Base-by-base conservation (phyloP, 1,140 invertebrate species). In the Neuroterus valhalla region DNA sequence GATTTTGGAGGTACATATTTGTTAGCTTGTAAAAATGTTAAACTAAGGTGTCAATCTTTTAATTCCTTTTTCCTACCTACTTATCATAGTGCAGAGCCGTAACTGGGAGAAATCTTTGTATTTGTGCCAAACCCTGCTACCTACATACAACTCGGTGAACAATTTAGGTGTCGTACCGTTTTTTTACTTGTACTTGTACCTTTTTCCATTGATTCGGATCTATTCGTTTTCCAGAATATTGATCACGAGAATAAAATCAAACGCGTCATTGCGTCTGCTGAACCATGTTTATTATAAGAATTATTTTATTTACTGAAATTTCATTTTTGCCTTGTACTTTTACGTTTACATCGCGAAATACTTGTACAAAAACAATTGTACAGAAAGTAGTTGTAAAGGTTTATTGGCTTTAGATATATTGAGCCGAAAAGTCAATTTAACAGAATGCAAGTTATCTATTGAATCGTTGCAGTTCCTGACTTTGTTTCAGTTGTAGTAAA, bases 1-100 rank as follows among this genome's bases (percentile, higher is more conserved):
- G 87, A 90, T 90, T 90, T 88, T 82, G 86, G 86, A 87, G 85
- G 85, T 88, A 87, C 80, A 86, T 88, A 89, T 90, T 89, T 86
- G 85, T 88, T 89, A 89, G 85, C 85, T 86, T 90, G 86, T 89
- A 89, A 87, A 89, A 87, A 85, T 81, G 80, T 87, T 88, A 85
- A 88, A 83, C 82, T 88, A 89, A 89, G 83, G 82, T 88, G 85
- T 88, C 88, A 85, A 86, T 87, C 77, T 85, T 89, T 87, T 85
- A 86, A 89, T 85, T 86, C 80, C 76, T 85, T 85, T 81, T 75
- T 85, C 81, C 74, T 79, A 80, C 80, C 77, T 81, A 62, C 38
- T 52, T 48, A 82, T 81, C 78, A 81, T 82, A 84, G 84, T 81
- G 82, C 84, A 87, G 84, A 82, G 84, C 83, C 84, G 84, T 87